Evolutionary conservation across 2,888 invertebrate genomes (phyloP).

Genomic region (Leptinotarsa haldemani): DNA sequence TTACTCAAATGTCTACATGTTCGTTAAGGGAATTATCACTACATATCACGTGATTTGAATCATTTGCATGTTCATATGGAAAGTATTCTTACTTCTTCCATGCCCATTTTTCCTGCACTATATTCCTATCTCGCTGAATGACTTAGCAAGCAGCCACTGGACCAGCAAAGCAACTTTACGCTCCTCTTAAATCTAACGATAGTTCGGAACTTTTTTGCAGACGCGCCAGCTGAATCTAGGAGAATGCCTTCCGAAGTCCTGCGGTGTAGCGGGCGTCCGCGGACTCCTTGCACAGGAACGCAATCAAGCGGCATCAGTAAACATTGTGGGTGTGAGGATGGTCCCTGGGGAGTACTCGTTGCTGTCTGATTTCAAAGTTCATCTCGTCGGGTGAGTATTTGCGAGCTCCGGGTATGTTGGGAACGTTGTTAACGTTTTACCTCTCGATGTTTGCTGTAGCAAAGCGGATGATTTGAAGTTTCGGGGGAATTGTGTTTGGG

Average conservation of each 20-base stretch:
- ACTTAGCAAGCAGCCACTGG: background rate
- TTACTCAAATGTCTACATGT: no score
- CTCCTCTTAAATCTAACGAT: constrained; percentile 10
- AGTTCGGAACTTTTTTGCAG: constrained; percentile 63
- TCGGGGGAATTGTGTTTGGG: background rate
- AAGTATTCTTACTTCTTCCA: background rate
- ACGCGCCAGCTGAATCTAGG: constrained; percentile 78
- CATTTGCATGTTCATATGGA: background rate
- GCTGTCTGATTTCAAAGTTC: constrained; percentile 74
- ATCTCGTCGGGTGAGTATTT: constrained; percentile 73
- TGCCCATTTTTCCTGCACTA: background rate
- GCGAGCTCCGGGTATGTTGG: constrained; percentile 9
- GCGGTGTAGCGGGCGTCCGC: constrained; percentile 70
- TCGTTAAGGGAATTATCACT: no score
- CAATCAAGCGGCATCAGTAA: constrained; percentile 63
- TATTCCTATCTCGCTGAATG: background rate
- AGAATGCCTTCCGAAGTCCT: constrained; percentile 79
- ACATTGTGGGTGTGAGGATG: constrained; percentile 72
- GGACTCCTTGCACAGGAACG: constrained; percentile 61
- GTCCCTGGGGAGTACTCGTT: constrained; percentile 78
- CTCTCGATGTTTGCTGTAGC: constrained; percentile 1
- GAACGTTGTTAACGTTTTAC: constrained; percentile 8
- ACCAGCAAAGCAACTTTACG: background rate
- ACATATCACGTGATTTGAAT: background rate
- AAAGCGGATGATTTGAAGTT: constrained; percentile 9